A percentile compares a stretch with the other conserved stretches of the same genome.
These are phyloP conservation scores for Parazoanthus darwini DNA, from an alignment of 92 coral and sea anemone genomes.

Conservation along the genomic window DNA sequence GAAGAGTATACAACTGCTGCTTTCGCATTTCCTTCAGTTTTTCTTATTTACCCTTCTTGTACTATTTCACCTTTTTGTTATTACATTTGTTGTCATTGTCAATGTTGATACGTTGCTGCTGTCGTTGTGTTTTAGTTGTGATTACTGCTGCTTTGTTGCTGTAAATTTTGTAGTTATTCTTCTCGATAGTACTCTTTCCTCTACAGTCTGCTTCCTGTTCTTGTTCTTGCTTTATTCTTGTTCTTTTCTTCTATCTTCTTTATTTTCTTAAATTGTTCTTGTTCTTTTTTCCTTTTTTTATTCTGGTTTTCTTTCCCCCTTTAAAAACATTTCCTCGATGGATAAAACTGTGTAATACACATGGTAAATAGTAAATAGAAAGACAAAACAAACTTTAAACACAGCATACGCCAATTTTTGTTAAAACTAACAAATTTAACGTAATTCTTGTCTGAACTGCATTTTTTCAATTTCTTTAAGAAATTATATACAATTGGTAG, in stretches of 20 bases:
- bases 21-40: background rate
- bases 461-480: background rate
- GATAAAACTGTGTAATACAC: no score
- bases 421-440: no score
- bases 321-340: no score
- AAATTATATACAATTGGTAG: background rate
- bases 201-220: background rate
- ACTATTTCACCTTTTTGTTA: background rate
- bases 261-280: background rate
- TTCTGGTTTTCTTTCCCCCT: no score
- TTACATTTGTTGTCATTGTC: background rate
- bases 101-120: background rate
- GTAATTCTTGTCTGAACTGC: no score
- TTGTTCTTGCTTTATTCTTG: background rate
- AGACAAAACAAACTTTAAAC: no score
- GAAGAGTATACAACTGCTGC: background rate
- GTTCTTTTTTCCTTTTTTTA: background rate
- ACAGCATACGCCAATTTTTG: no score
- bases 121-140: background rate
- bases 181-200: background rate
- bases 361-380: no score
- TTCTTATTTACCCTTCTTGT: background rate
- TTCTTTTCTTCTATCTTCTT: background rate
- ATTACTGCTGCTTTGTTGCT: background rate
- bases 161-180: background rate